Evolutionary conservation across 2,888 invertebrate genomes (phyloP).

Genomic region (Oxycera nigricornis): DNA sequence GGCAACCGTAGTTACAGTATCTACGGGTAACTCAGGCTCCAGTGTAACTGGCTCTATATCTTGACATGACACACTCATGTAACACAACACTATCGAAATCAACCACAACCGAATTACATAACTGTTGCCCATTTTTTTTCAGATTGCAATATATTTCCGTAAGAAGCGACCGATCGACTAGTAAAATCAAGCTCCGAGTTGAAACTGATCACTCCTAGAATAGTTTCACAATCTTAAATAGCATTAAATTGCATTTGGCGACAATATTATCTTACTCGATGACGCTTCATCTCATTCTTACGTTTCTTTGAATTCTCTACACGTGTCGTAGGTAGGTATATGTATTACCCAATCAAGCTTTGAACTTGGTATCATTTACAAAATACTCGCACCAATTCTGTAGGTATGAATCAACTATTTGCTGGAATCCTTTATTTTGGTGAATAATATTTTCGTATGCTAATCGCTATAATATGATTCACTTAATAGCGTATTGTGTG

Average conservation of each 20-base stretch:
- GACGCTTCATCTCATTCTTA: constrained; percentile 3
- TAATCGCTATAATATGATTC: too few relatives aligned
- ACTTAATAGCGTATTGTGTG: too few relatives aligned
- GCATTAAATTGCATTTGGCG: constrained; percentile 29
- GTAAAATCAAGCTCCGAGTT: neutral
- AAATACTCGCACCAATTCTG: neutral
- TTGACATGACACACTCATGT: neutral
- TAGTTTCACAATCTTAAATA: constrained; percentile 31
- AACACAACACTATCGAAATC: neutral
- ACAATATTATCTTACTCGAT: constrained; percentile 19
- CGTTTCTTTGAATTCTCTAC: neutral
- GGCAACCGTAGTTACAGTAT: neutral
- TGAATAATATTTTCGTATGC: too few relatives aligned
- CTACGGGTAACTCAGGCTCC: neutral
- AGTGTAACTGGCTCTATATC: constrained; percentile 15
- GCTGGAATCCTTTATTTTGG: neutral
- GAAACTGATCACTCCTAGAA: constrained; percentile 9
- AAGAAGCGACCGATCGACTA: neutral
- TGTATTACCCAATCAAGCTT: neutral
- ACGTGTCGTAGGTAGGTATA: too few relatives aligned
- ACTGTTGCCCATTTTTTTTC: neutral
- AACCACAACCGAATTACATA: constrained; percentile 18
- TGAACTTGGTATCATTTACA: neutral
- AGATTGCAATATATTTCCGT: neutral
- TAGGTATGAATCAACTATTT: neutral